Conservation (phyloP, 2,797 vertebrate species). For the Emys orbicularis region DNA sequence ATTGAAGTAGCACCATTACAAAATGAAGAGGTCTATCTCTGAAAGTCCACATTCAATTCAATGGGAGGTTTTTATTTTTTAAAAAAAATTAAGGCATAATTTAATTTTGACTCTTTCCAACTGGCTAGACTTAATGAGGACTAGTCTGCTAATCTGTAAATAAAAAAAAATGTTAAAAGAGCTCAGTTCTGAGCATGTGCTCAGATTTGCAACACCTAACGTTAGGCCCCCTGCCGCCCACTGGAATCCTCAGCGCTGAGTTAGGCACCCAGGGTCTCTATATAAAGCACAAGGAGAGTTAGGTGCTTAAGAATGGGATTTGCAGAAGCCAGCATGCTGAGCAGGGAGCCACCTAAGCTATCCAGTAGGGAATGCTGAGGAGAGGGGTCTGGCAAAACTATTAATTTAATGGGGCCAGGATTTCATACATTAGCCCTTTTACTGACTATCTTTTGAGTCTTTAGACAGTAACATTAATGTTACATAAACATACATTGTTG, state of each 20-base stretch:
- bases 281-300: no score
- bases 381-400: neutral
- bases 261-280: no score
- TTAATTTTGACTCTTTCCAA: neutral
- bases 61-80: neutral
- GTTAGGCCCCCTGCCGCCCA: no score
- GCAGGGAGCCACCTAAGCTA: no score
- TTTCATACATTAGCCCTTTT: neutral
- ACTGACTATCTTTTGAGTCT: neutral
- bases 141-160: neutral
- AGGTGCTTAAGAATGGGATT: no score
- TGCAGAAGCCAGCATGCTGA: no score
- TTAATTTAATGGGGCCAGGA: neutral
- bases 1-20: neutral
- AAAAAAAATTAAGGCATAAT: neutral
- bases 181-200: neutral
- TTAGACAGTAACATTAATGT: neutral
- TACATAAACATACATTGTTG: neutral
- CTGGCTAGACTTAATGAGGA: neutral
- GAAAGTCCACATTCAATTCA: neutral
- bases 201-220: neutral
- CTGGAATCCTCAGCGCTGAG: no score
- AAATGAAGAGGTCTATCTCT: neutral
- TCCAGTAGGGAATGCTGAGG: no score
- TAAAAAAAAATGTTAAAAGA: neutral